A percentile compares a stretch with the other conserved stretches of the same genome.
phyloP scores from a whole-genome alignment of 1,140 invertebrate species.

The Drosophila subpulchrella region DNA sequence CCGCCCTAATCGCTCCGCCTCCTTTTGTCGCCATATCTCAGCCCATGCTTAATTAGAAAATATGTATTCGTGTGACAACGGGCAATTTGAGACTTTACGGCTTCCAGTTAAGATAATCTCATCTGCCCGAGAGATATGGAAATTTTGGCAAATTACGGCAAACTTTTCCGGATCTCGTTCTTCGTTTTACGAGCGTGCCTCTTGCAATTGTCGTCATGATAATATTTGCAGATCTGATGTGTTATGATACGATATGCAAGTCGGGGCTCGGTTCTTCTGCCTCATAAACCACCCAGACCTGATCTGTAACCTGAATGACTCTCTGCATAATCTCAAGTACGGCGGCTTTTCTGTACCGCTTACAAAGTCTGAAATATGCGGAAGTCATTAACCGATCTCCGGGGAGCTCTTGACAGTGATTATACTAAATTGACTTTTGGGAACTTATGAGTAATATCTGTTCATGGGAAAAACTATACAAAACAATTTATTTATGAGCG shows the following conservation, averaged over 20 bases:
- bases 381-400: conserved; percentile 50
- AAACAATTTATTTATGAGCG: conserved; percentile 15
- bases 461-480: conserved; percentile 20
- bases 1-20: conserved; percentile 43
- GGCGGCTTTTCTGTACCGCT: conserved; percentile 37
- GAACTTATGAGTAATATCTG: conserved; percentile 17
- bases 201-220: conserved; percentile 41
- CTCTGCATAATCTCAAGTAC: conserved; percentile 71
- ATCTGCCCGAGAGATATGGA: conserved; percentile 43
- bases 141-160: conserved; percentile 59
- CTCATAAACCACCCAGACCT: conserved; percentile 1
- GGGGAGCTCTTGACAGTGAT: conserved; percentile 16
- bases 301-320: conserved; percentile 32
- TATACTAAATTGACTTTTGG: conserved; percentile 35
- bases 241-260: conserved; percentile 7
- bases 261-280: not conserved
- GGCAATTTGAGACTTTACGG: conserved; percentile 60
- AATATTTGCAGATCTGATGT: conserved; percentile 25
- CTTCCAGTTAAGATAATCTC: conserved; percentile 61
- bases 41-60: conserved; percentile 63
- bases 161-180: conserved; percentile 51
- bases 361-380: conserved; percentile 50
- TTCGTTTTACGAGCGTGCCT: not conserved
- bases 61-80: conserved; percentile 45
- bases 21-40: conserved; percentile 21